A percentile compares a stretch with the other conserved stretches of the same genome.
Conservation (phyloP, 2,888 invertebrate species). For the Taenaris catops region DNA sequence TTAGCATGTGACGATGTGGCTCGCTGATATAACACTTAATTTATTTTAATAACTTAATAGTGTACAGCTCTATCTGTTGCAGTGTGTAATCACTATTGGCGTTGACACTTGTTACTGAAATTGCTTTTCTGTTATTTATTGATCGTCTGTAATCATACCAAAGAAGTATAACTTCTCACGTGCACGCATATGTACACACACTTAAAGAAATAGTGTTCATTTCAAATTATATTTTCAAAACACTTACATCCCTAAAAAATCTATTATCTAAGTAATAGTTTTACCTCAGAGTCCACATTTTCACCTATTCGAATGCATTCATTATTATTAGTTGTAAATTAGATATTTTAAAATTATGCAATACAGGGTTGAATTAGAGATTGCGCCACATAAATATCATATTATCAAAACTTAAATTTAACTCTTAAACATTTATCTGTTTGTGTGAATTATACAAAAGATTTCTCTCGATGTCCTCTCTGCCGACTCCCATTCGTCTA, state of each 20-base stretch:
- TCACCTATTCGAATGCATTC: constrained; percentile 9
- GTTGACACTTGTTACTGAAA: no score
- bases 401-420: constrained; percentile 7
- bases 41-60: no score
- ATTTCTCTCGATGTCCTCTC: constrained; percentile 21
- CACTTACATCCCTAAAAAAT: constrained; percentile 3
- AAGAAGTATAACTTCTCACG: no score
- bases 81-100: no score
- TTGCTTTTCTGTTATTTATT: no score
- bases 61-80: no score
- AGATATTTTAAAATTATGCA: constrained; percentile 23
- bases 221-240: no score
- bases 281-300: background rate
- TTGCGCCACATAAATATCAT: constrained; percentile 12
- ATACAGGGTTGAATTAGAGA: constrained; percentile 20
- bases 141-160: no score
- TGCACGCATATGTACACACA: no score
- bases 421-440: constrained; percentile 3
- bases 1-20: no score
- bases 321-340: constrained; percentile 19
- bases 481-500: constrained; percentile 34
- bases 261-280: no score
- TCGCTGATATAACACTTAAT: constrained; percentile 1
- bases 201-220: no score
- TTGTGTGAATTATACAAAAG: background rate